These are phyloP conservation scores for Hydrocynus forskahlii DNA, from an alignment of 2,797 vertebrate species.

Conservation along the genomic window DNA sequence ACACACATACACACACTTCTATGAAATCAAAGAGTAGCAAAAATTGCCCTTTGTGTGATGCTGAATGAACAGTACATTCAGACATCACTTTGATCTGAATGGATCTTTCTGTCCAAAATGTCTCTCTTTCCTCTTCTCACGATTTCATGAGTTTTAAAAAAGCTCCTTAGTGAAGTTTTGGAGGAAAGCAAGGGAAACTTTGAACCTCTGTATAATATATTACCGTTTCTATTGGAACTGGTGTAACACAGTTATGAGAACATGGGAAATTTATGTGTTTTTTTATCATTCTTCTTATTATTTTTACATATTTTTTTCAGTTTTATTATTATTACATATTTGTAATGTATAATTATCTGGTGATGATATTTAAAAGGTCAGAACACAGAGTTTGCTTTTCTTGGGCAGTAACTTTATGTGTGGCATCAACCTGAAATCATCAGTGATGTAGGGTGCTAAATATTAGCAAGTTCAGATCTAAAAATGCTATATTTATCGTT, in stretches of 20 bases:
- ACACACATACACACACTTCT: not conserved
- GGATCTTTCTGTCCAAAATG: not conserved
- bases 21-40: not conserved
- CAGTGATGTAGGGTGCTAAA: too few species aligned
- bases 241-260: not conserved
- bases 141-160: too few species aligned
- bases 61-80: not conserved
- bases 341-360: too few species aligned
- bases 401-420: too few species aligned
- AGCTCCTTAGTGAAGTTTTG: not conserved
- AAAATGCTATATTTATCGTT: too few species aligned
- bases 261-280: not conserved
- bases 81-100: not conserved
- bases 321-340: too few species aligned
- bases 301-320: too few species aligned
- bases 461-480: too few species aligned
- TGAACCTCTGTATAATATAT: not conserved
- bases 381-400: too few species aligned
- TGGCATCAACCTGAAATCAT: too few species aligned
- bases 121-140: not conserved
- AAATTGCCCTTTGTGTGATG: conserved; percentile 14
- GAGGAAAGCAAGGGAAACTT: not conserved
- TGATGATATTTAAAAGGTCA: too few species aligned
- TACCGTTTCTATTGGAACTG: not conserved
- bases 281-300: too few species aligned